These are phyloP conservation scores for Catharus fuscescens DNA, from an alignment of 2,113 vertebrate genomes.

Conservation along the genomic window DNA sequence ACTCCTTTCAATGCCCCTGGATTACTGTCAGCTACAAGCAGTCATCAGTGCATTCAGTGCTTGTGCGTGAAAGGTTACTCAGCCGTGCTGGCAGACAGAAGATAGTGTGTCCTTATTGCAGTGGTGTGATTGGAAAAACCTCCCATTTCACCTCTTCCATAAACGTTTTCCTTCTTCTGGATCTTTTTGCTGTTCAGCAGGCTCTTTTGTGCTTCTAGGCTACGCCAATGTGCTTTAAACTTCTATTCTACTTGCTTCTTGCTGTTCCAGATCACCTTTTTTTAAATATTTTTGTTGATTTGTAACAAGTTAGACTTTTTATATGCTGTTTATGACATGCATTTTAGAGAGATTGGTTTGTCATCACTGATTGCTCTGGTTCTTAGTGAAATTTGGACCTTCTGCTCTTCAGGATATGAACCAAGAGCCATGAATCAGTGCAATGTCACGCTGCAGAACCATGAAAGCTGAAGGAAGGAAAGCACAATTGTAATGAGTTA, in stretches of 20 bases:
- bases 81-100: accelerated
- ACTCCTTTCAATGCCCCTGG: accelerated
- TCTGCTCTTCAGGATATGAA: background rate
- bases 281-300: background rate
- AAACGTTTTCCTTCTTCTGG: background rate
- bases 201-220: background rate
- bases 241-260: background rate
- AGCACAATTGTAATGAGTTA: background rate
- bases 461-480: background rate
- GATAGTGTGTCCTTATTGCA: accelerated
- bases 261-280: background rate
- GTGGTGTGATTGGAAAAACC: background rate
- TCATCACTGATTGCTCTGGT: background rate
- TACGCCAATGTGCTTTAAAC: background rate
- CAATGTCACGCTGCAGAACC: accelerated
- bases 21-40: background rate
- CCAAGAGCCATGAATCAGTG: background rate
- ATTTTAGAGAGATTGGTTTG: background rate
- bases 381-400: background rate
- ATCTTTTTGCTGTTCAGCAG: background rate
- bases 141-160: background rate
- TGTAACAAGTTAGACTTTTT: background rate
- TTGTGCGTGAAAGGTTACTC: background rate
- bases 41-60: background rate
- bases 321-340: background rate